Evolutionary conservation across 2,113 vertebrate species (phyloP).

Genomic region (Brachyhypopomus gauderio): DNA sequence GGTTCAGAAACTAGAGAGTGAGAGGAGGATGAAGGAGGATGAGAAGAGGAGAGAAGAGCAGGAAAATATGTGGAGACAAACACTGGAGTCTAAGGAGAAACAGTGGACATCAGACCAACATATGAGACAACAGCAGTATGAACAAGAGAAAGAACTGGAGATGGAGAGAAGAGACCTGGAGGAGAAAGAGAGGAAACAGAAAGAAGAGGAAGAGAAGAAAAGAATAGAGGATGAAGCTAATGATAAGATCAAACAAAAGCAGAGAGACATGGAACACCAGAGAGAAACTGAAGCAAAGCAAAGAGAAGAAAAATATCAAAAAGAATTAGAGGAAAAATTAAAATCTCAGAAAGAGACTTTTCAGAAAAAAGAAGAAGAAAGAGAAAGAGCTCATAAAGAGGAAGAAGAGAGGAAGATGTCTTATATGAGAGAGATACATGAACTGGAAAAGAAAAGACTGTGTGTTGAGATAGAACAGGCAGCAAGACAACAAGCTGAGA

Average conservation of each 20-base stretch:
- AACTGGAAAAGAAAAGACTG: background rate
- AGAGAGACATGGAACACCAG: background rate
- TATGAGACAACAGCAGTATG: background rate
- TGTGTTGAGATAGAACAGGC: background rate
- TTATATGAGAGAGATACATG: background rate
- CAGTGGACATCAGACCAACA: background rate
- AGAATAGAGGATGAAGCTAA: background rate
- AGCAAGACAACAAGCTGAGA: slow-evolving; percentile 2
- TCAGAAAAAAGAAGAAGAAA: background rate
- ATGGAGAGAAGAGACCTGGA: background rate
- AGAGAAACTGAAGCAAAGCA: background rate
- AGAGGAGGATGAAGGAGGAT: background rate
- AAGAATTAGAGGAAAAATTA: slow-evolving; percentile 7
- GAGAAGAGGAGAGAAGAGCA: background rate
- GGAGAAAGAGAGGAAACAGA: background rate
- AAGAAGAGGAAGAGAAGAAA: background rate
- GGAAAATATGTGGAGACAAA: no score
- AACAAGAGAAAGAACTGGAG: background rate
- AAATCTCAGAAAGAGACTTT: background rate
- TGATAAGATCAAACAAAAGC: background rate
- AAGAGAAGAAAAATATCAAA: background rate
- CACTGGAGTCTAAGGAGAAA: background rate
- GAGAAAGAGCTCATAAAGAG: background rate
- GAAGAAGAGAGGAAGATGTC: background rate
- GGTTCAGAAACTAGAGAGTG: background rate